phyloP scores from a whole-genome alignment of 1,140 invertebrate species.

The Plectrocnemia conspersa region DNA sequence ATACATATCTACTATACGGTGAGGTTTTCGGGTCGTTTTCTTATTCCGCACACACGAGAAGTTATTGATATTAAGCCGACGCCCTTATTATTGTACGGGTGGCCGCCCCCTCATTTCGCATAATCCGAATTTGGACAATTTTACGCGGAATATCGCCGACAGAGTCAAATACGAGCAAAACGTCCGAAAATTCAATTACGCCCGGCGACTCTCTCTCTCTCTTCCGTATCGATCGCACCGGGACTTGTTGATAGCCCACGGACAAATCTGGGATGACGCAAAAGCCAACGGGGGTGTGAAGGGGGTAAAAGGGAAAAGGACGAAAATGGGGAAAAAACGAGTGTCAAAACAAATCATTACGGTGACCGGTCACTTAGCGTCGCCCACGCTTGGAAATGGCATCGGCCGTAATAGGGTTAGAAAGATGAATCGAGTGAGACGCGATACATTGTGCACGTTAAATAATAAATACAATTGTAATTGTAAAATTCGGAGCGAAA shows the following conservation, averaged over 20 bases:
- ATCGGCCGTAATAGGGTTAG: too few relatives aligned
- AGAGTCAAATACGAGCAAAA: too few relatives aligned
- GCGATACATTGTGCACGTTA: too few relatives aligned
- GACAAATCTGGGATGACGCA: conserved; percentile 3
- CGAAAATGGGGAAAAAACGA: conserved; percentile 1
- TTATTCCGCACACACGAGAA: conserved; percentile 12
- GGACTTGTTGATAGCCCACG: conserved; percentile 3
- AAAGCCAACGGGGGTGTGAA: not conserved
- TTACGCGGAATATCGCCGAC: not conserved
- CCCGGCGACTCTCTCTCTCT: too few relatives aligned
- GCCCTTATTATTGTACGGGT: conserved; percentile 15
- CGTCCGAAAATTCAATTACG: not conserved
- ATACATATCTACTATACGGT: too few relatives aligned
- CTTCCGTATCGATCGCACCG: too few relatives aligned
- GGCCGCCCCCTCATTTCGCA: not conserved
- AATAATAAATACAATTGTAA: too few relatives aligned
- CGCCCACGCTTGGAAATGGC: too few relatives aligned
- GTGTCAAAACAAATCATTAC: conserved; percentile 11
- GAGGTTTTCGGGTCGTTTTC: conserved; percentile 2
- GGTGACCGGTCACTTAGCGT: conserved; percentile 3
- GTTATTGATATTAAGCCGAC: conserved; percentile 21
- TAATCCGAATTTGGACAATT: not conserved
- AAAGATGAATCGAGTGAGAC: too few relatives aligned
- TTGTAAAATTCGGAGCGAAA: too few relatives aligned
- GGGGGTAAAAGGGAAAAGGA: not conserved